Percentiles rank a stretch among this genome's conserved stretches.
Conservation (phyloP, 2,888 invertebrate genomes). For the Caradrina clavipalpis region DNA sequence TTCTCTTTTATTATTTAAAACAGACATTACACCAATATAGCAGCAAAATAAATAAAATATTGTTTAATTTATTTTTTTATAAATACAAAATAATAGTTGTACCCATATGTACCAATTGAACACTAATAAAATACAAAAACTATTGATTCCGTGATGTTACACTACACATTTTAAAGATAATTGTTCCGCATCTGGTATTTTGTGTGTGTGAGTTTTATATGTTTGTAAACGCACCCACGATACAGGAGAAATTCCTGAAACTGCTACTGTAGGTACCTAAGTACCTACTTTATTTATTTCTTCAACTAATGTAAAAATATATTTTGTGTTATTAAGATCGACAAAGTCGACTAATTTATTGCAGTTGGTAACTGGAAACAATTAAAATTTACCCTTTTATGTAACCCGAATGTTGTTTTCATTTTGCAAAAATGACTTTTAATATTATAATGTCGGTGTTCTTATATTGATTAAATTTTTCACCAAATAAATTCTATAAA, state of each 20-base stretch:
- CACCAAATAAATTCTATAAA: not conserved
- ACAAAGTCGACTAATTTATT: no score
- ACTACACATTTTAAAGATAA: no score
- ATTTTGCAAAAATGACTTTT: no score
- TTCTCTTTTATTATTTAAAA: slow-evolving; percentile 36
- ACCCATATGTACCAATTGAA: slow-evolving; percentile 73
- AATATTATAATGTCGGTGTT: no score
- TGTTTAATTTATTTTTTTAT: slow-evolving; percentile 32
- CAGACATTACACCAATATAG: slow-evolving; percentile 41
- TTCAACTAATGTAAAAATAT: not conserved
- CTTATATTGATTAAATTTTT: slow-evolving; percentile 3
- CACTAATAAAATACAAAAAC: no score
- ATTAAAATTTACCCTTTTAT: not conserved
- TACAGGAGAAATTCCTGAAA: no score
- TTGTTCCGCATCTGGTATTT: no score
- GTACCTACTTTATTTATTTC: no score
- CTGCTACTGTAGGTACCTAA: slow-evolving; percentile 8
- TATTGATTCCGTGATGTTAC: slow-evolving; percentile 46
- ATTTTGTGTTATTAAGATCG: no score
- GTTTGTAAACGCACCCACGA: no score
- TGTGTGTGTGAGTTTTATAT: no score
- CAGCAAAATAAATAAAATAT: slow-evolving; percentile 39
- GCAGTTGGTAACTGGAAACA: no score
- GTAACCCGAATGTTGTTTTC: not conserved
- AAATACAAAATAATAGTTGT: slow-evolving; percentile 54